Evolutionary conservation across 2,888 invertebrate species (phyloP).

Genomic region (Stenchaetothrips biformis): DNA sequence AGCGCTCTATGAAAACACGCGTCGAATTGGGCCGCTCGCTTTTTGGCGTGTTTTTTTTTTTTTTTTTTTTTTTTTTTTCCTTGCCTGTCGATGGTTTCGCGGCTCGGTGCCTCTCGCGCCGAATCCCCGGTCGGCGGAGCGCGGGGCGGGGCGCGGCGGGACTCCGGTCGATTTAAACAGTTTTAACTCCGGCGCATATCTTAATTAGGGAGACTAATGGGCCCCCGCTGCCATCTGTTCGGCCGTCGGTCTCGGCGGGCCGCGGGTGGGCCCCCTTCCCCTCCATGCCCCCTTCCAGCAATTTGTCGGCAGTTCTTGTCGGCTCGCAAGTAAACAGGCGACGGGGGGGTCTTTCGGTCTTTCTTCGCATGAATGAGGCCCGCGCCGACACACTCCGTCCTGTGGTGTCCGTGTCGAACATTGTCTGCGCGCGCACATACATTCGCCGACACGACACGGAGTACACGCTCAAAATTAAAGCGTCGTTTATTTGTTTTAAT

Average conservation of each 20-base stretch:
- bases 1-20: too few relatives aligned
- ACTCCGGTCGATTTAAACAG: constrained; percentile 8
- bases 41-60: too few relatives aligned
- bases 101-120: too few relatives aligned
- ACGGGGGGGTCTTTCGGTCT: not conserved
- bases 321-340: not conserved
- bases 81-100: too few relatives aligned
- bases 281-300: not conserved
- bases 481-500: too few relatives aligned
- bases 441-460: too few relatives aligned
- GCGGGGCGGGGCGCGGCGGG: not conserved
- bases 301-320: constrained; percentile 15
- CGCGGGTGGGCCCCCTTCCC: not conserved
- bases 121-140: not conserved
- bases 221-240: not conserved
- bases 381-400: not conserved
- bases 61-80: too few relatives aligned
- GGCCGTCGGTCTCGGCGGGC: not conserved
- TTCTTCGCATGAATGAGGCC: not conserved
- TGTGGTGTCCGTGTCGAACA: too few relatives aligned
- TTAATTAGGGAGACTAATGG: constrained; percentile 21
- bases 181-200: constrained; percentile 17
- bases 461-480: too few relatives aligned
- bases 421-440: too few relatives aligned
- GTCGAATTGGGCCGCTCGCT: too few relatives aligned